phyloP scores from a whole-genome alignment of 2,797 vertebrate species.

The Aphelocoma californica region DNA sequence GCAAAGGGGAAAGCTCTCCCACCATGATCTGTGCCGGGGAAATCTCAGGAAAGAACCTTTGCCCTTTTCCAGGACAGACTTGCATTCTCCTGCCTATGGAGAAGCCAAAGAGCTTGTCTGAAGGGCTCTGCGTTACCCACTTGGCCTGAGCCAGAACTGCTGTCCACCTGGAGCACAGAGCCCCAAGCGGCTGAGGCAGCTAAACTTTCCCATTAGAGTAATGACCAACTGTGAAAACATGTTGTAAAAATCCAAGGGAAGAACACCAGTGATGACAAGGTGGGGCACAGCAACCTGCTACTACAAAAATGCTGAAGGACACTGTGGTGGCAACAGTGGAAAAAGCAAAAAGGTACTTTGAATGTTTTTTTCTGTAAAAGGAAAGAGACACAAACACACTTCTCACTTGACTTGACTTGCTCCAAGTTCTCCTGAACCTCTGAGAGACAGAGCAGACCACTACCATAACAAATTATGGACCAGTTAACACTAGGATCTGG shows the following conservation, averaged over 20 bases:
- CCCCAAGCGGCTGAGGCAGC: not conserved
- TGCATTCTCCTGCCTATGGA: not conserved
- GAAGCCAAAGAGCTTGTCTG: not conserved
- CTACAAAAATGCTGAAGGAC: not conserved
- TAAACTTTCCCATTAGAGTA: not conserved
- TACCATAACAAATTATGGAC: fast-evolving
- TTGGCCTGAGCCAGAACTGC: not conserved
- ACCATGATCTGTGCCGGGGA: fast-evolving
- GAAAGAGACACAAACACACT: fast-evolving
- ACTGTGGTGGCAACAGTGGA: not conserved
- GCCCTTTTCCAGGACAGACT: not conserved
- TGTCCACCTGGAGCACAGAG: not conserved
- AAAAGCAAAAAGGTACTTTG: not conserved
- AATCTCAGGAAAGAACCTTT: not conserved
- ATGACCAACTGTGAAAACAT: not conserved
- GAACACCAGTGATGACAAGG: not conserved
- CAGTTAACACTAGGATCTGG: not conserved
- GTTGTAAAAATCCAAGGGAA: not conserved
- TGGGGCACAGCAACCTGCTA: not conserved
- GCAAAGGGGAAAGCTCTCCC: not conserved
- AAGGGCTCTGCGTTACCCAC: not conserved
- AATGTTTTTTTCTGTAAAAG: not conserved
- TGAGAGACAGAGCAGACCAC: not conserved
- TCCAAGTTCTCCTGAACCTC: not conserved
- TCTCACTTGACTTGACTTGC: not conserved